Percentiles rank a stretch among this genome's conserved stretches.
phyloP scores from a whole-genome alignment of 1,140 invertebrate genomes.

The Drosophila melanica region DNA sequence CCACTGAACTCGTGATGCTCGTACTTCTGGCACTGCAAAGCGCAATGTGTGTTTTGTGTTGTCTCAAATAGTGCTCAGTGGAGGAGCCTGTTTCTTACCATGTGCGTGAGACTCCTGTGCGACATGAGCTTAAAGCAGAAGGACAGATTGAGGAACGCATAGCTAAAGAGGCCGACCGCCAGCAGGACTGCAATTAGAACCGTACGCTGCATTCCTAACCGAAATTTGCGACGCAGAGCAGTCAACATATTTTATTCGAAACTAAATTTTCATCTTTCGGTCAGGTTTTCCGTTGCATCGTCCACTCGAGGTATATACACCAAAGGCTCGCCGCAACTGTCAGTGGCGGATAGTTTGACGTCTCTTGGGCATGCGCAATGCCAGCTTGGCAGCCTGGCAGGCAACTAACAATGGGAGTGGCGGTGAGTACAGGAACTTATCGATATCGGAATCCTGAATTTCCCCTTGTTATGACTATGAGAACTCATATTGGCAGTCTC shows the following conservation, averaged over 20 bases:
- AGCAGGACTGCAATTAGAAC: constrained; percentile 72
- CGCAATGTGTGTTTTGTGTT: no score
- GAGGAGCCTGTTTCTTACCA: constrained; percentile 49
- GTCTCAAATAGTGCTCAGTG: no score
- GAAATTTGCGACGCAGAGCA: constrained; percentile 72
- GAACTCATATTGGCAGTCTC: no score
- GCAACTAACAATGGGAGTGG: constrained; percentile 24
- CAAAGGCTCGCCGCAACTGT: constrained; percentile 33
- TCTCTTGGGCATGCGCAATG: constrained; percentile 51
- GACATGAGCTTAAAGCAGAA: constrained; percentile 82
- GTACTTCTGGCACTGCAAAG: constrained; percentile 67
- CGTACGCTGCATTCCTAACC: constrained; percentile 73
- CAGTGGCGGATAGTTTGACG: constrained; percentile 31
- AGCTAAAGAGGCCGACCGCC: constrained; percentile 71
- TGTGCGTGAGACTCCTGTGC: constrained; percentile 71
- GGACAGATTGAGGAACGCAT: constrained; percentile 77
- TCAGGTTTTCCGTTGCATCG: constrained; percentile 24
- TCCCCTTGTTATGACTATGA: no score
- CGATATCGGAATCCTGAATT: constrained; percentile 34
- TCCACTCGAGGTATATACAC: constrained; percentile 56
- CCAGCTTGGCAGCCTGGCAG: background rate
- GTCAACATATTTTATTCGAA: constrained; percentile 59
- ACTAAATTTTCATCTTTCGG: constrained; percentile 35
- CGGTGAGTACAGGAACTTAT: constrained; percentile 21
- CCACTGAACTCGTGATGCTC: constrained; percentile 74